Base-by-base conservation (phyloP, 2,888 invertebrate genomes). In the Brenthis daphne region DNA sequence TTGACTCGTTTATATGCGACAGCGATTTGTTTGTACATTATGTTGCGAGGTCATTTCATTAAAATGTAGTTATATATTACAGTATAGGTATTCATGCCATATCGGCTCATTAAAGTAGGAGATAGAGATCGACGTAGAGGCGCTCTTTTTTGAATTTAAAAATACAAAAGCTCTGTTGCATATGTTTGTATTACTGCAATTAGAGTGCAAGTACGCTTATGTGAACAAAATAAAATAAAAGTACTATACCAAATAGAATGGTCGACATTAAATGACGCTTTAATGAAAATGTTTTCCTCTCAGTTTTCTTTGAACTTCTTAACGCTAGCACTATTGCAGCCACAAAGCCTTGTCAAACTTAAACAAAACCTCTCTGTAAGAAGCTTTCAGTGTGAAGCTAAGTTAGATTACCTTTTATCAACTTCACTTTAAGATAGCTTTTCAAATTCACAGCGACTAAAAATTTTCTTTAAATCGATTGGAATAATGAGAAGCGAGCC, bases 351-450 rank as follows among this genome's bases (percentile, higher is more conserved):
- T 53, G 48, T 51, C 65, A 48, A 67, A 67, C 20, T 67, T 56
- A 51, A 64, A 70, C 58, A 70, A 70, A 67, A 64, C 64, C 70
- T 51, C 57, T 5, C 65, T 61, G 51, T 69, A 61, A 58, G 50
- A 70, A 55, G 54, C 63, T 70, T 67, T 64, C 67, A 60, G 24
- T 57, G 54, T 60, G 58, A 51, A 64, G 50, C 37, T 57, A 58
- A 56, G 53, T 64, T 63, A 61, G 61, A 66, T 69, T 67, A 70
- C 54, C 64, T 70, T 64, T 54, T 63, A 57, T 48, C 53, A 54
- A 65, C 57, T 65, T 55, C 33, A 53, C 37, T 47, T 65, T 48
- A 57, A 37, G 56, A 37, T 37, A 48, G 53, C 60, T 57, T 65
- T 57, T 48, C 20, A 65, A 57, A 48, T 33, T 14, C 33, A 20